Percentiles rank a stretch among this genome's conserved stretches.
Conservation (phyloP, 2,113 vertebrate species). For the Felis chaus region DNA sequence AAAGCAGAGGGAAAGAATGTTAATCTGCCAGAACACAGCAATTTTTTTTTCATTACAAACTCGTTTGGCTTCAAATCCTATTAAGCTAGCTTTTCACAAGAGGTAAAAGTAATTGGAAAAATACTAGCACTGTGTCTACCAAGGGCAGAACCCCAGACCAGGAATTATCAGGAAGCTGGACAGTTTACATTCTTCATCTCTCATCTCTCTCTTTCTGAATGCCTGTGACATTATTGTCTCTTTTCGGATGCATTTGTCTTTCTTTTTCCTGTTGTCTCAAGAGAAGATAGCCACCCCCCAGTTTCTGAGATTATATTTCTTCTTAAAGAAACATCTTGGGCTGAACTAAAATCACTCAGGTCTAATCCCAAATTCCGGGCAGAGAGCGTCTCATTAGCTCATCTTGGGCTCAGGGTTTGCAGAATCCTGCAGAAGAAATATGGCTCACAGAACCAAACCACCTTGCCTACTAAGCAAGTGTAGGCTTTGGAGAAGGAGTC, state of each 20-base stretch:
- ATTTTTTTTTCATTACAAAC: not conserved
- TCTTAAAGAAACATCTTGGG: not conserved
- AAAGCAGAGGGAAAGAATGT: not conserved
- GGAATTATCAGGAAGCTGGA: not conserved
- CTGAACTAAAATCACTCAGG: not conserved
- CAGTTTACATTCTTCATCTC: not conserved
- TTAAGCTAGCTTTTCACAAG: not conserved
- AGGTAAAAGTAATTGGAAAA: not conserved
- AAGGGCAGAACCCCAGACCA: not conserved
- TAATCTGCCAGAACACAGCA: not conserved
- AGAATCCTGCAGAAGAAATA: not conserved
- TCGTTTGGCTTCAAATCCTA: not conserved
- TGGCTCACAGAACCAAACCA: not conserved
- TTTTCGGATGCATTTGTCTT: not conserved
- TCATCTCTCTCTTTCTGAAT: not conserved
- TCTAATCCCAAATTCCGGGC: not conserved
- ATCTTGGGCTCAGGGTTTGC: rapidly evolving
- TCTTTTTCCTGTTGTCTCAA: not conserved
- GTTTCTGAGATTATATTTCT: not conserved
- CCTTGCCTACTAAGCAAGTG: not conserved
- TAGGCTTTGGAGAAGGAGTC: not conserved
- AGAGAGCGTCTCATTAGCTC: not conserved
- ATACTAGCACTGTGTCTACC: not conserved
- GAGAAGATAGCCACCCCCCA: not conserved
- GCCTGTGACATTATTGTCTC: not conserved